Evolutionary conservation across 2,888 invertebrate genomes (phyloP), one percentile per base, ranked within the genome.

Genomic region (Lacanobia wlatinum): DNA sequence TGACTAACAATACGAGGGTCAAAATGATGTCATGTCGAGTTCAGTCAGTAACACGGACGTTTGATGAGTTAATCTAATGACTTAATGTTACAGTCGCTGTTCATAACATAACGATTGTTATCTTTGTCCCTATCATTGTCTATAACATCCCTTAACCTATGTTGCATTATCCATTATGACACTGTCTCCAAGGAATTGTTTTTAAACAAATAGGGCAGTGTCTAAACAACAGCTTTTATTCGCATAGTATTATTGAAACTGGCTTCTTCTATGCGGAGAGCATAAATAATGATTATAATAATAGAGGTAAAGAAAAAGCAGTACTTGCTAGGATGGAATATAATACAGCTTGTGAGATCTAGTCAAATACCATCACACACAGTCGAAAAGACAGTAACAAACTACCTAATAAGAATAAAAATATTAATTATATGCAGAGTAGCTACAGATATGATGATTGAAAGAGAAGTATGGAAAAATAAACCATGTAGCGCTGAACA

Each of bases 1-100:
- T 48, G 34, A 56, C 18, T 56, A 48, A 43, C 18, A 61, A 18
- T 38, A 34, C 1, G 43, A 50, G 12, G 43, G 56, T 56, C 62
- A 43, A 40, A 50, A n/a, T 70, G 77, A 78, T 48, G 58, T 76
- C 70, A 75, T 38, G n/a, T 40, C 21, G 4, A 34, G 28, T 52
- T 34, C 46, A 52, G 40, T 9, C 38, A 10, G 59, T 46, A 59
- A 40, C 23, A 48, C 14, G 12, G 21, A 40, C 52, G 14, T 34
- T 2, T 8, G 40, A 21, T 62, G 60, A 77, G 70, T 70, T 77
- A 56, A 75, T 62, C 23, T 9, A 52, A 43, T 66, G 21, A 52
- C 8, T 12, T 67, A 34, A 73, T 48, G 38, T 16, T 50, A 18
- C 2, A 28, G 14, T 23, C 7, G 5, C 3, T 28, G 9, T 12